phyloP scores from a whole-genome alignment of 1,140 invertebrate genomes.

The Euura lappo region DNA sequence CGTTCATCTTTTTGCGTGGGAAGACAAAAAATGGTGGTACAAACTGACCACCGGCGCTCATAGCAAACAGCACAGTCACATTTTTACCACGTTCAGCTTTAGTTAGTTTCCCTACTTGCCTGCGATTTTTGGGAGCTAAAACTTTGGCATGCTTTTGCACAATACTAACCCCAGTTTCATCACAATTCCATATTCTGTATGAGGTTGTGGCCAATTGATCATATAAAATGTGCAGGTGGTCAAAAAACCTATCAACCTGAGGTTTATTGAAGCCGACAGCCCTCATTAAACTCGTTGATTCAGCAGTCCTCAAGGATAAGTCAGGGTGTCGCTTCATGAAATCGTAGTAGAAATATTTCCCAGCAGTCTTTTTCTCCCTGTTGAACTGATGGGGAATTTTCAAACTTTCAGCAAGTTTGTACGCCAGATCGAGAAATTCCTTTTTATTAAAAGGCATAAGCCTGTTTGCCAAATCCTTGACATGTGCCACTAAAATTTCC shows the following conservation, averaged over 20 bases:
- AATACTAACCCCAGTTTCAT: conserved; percentile 42
- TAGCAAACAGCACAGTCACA: conserved; percentile 48
- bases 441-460: conserved; percentile 28
- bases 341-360: conserved; percentile 32
- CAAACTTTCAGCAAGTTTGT: conserved; percentile 31
- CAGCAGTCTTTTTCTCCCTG: conserved; percentile 33
- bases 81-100: conserved; percentile 54
- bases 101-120: conserved; percentile 51
- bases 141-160: conserved; percentile 45
- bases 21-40: conserved; percentile 48
- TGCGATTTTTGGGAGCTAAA: conserved; percentile 42
- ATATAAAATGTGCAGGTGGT: conserved; percentile 32
- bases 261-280: conserved; percentile 47
- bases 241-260: conserved; percentile 41
- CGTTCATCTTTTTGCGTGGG: conserved; percentile 33
- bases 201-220: conserved; percentile 37
- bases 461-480: conserved; percentile 23
- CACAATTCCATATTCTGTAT: conserved; percentile 51
- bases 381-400: conserved; percentile 39
- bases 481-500: conserved; percentile 10
- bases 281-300: conserved; percentile 52
- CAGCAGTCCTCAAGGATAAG: conserved; percentile 46
- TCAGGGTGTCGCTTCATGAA: conserved; percentile 53
- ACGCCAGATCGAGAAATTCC: conserved; percentile 37
- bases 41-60: conserved; percentile 40